Conservation (phyloP, 1,140 invertebrate species). For the Drosophila pectinifera region DNA sequence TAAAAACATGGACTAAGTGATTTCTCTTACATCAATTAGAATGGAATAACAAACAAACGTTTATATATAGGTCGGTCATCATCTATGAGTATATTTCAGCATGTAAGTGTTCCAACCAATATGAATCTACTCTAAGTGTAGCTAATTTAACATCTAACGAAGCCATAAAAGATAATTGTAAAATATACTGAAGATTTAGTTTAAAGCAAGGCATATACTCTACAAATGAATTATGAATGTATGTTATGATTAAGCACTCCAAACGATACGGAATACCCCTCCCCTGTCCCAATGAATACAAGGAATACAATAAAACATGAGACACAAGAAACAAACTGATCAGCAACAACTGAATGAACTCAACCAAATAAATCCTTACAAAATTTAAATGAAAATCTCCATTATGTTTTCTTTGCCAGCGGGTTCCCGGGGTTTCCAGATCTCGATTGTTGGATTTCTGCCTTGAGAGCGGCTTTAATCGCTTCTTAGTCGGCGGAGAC, state of each 20-base stretch:
- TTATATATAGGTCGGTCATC: constrained; percentile 27
- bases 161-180: constrained; percentile 63
- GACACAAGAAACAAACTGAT: constrained; percentile 54
- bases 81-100: constrained; percentile 52
- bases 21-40: constrained; percentile 67
- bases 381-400: constrained; percentile 66
- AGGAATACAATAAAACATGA: constrained; percentile 68
- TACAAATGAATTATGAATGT: constrained; percentile 68
- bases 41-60: constrained; percentile 37
- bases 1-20: constrained; percentile 54
- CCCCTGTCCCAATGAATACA: constrained; percentile 54
- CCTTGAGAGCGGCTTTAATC: constrained; percentile 4
- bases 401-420: constrained; percentile 1
- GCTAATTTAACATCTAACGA: constrained; percentile 69
- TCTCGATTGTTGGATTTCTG: neutral
- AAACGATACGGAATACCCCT: constrained; percentile 50
- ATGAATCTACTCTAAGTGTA: constrained; percentile 63
- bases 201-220: constrained; percentile 53
- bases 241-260: constrained; percentile 79
- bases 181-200: constrained; percentile 55
- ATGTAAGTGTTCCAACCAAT: constrained; percentile 65
- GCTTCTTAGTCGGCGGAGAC: neutral
- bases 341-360: constrained; percentile 55
- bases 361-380: constrained; percentile 72
- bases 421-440: neutral